Evolutionary conservation across 2,797 vertebrate species (phyloP).

Genomic region (Telmatherina bonti): DNA sequence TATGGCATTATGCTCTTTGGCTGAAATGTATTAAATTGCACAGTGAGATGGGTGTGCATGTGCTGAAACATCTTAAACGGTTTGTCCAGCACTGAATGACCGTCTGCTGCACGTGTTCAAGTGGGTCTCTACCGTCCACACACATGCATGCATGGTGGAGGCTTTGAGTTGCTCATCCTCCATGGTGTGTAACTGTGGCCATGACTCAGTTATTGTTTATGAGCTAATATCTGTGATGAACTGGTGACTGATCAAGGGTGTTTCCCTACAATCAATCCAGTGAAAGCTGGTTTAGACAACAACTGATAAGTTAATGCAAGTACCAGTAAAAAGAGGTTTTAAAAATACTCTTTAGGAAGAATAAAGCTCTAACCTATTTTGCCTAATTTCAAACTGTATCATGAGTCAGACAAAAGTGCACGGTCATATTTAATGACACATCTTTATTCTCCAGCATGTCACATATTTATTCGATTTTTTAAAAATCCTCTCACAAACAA

Average conservation of each 20-base stretch:
- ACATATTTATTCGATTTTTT: neutral
- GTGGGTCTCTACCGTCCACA: slow-evolving; percentile 41
- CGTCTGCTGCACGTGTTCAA: slow-evolving; percentile 12
- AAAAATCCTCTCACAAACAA: neutral
- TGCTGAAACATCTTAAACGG: slow-evolving; percentile 14
- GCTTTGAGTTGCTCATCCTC: slow-evolving; percentile 15
- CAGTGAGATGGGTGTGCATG: slow-evolving; percentile 13
- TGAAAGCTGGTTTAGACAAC: neutral
- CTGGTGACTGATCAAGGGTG: slow-evolving; percentile 19
- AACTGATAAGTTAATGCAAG: slow-evolving; percentile 13
- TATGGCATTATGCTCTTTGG: slow-evolving; percentile 5
- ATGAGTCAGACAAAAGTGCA: no score
- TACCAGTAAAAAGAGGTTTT: no score
- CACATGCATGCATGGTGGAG: slow-evolving; percentile 19
- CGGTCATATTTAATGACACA: neutral
- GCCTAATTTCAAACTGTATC: no score
- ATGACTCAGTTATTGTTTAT: slow-evolving; percentile 38
- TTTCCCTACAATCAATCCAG: slow-evolving; percentile 18
- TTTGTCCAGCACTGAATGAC: slow-evolving; percentile 15
- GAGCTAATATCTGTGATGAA: slow-evolving; percentile 19
- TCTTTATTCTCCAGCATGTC: neutral
- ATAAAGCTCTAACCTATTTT: no score
- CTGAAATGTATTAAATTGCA: neutral
- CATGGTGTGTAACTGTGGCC: slow-evolving; percentile 23
- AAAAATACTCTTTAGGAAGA: no score